phyloP scores from a whole-genome alignment of 1,140 invertebrate species.

The Paralvinella palmiformis region DNA sequence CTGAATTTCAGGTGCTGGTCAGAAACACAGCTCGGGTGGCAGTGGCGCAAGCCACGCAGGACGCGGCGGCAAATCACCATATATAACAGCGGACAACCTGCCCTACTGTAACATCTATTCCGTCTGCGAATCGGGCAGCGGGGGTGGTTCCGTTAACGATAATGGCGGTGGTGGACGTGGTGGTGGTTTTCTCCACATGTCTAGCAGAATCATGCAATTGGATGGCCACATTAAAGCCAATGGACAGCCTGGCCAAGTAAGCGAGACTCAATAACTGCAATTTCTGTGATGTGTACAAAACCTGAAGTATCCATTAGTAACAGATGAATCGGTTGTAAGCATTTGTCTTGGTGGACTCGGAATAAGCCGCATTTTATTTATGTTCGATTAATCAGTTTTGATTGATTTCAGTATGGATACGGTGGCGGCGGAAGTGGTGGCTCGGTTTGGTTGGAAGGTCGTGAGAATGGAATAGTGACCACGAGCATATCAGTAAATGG shows the following conservation, averaged over 20 bases:
- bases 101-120: constrained; percentile 31
- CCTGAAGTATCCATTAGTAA: not conserved
- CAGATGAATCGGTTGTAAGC: not conserved
- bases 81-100: constrained; percentile 8
- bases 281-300: not conserved
- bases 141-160: constrained; percentile 24
- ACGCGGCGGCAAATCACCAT: constrained; percentile 26
- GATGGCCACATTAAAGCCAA: constrained; percentile 23
- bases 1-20: constrained; percentile 26
- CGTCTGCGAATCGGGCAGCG: constrained; percentile 30
- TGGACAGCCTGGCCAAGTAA: constrained; percentile 25
- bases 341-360: not conserved
- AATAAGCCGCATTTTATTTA: not conserved
- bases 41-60: constrained; percentile 33
- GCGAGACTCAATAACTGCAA: not conserved
- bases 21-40: constrained; percentile 14
- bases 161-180: constrained; percentile 28
- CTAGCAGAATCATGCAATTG: constrained; percentile 17
- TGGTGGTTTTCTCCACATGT: constrained; percentile 27
- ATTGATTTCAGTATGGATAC: constrained; percentile 24
- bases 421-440: constrained; percentile 34
- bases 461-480: constrained; percentile 21
- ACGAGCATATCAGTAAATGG: constrained; percentile 27
- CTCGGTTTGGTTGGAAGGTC: constrained; percentile 28
- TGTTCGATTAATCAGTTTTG: not conserved